phyloP scores from a whole-genome alignment of 1,140 invertebrate species.

The Scaptomyza hsui region DNA sequence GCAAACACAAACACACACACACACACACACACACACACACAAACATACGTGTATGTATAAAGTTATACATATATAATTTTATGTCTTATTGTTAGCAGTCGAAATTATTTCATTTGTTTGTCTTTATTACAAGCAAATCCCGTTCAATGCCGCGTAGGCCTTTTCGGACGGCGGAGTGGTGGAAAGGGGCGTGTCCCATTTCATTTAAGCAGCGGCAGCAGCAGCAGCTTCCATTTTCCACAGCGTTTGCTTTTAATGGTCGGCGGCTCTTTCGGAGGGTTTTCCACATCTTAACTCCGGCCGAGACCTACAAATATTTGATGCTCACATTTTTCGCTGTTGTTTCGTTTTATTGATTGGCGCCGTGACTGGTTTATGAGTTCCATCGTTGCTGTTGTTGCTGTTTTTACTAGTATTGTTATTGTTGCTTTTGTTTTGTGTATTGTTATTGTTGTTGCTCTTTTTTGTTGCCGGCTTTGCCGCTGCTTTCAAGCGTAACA shows the following conservation, averaged over 20 bases:
- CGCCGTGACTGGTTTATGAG: constrained; percentile 69
- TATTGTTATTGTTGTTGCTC: constrained; percentile 20
- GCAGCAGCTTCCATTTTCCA: constrained; percentile 65
- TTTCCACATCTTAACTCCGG: constrained; percentile 81
- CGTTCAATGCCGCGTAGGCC: constrained; percentile 55
- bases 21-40: constrained; percentile 38
- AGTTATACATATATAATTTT: constrained; percentile 63
- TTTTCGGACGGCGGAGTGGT: not conserved
- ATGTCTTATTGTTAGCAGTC: constrained; percentile 79
- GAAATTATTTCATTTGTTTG: constrained; percentile 83
- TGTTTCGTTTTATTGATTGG: constrained; percentile 77
- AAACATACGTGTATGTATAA: constrained; percentile 29
- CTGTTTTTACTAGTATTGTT: constrained; percentile 2
- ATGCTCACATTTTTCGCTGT: constrained; percentile 66
- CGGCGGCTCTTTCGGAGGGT: constrained; percentile 58
- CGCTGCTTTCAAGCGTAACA: constrained; percentile 49
- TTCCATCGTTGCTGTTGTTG: constrained; percentile 4
- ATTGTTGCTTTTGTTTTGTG: constrained; percentile 36
- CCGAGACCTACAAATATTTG: constrained; percentile 78
- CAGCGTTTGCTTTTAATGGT: constrained; percentile 79
- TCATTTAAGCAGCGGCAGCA: constrained; percentile 40
- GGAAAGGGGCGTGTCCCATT: constrained; percentile 20
- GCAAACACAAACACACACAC: not conserved
- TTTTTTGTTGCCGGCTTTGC: constrained; percentile 37
- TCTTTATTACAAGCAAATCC: constrained; percentile 78